Percentiles rank a stretch among this genome's conserved stretches.
phyloP scores from a whole-genome alignment of 2,797 vertebrate species.

The Phaenicophaeus curvirostris region DNA sequence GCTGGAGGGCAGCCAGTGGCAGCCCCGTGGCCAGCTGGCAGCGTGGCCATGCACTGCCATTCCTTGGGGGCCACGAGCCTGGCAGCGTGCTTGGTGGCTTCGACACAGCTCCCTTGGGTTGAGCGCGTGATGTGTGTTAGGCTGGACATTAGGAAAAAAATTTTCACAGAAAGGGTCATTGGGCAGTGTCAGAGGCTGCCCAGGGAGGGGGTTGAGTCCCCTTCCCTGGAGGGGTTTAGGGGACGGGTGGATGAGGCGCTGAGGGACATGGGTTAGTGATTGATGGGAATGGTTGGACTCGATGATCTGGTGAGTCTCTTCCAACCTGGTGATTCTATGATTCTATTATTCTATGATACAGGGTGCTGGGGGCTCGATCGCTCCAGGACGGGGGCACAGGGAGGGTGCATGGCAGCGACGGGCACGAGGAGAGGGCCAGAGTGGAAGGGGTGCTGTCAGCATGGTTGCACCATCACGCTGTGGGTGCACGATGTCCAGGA shows the following conservation, averaged over 20 bases:
- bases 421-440: background rate
- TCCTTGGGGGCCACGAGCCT: background rate
- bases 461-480: rapidly evolving
- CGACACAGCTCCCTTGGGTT: rapidly evolving
- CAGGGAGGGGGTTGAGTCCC: too few species aligned
- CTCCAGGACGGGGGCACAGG: background rate
- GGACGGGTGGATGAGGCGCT: too few species aligned
- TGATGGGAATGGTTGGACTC: too few species aligned
- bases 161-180: too few species aligned
- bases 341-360: too few species aligned
- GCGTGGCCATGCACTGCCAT: rapidly evolving
- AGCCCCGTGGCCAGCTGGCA: background rate
- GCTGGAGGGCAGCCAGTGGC: background rate
- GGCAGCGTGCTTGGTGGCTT: rapidly evolving
- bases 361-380: rapidly evolving
- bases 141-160: too few species aligned
- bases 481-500: rapidly evolving
- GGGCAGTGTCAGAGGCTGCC: too few species aligned
- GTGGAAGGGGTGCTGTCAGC: background rate
- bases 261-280: too few species aligned
- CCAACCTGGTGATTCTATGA: too few species aligned
- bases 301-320: too few species aligned
- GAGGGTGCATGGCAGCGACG: rapidly evolving
- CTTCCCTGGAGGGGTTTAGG: too few species aligned
- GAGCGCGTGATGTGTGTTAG: background rate